Base-by-base conservation (phyloP, 92 coral and sea anemone genomes). In the Chrysogorgia sp. region DNA sequence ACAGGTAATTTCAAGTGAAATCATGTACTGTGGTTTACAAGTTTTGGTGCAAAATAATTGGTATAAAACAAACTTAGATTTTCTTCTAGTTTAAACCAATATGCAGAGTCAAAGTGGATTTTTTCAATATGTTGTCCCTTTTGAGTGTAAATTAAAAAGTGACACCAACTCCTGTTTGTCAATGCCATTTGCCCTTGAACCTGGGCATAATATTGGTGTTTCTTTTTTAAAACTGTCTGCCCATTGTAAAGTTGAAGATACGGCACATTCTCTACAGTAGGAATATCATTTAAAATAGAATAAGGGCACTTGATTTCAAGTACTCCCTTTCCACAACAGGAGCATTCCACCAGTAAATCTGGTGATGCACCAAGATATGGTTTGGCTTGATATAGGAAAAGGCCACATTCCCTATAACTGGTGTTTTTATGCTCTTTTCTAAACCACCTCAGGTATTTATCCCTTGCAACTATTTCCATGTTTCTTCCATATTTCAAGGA, bases 121-220 rank as follows among this genome's bases (percentile, higher is more conserved):
- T n/a, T n/a, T n/a, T n/a, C n/a, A n/a, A n/a, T n/a, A n/a, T 80
- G 69, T 10, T 67, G 76, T 25, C 77, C 84, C 25, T 32, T 67
- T 37, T 55, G 69, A 29, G 77, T 55, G 40, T 34, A 66, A 50
- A 80, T 53, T 19, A 80, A 80, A 49, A 80, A 80, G 25, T 80
- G 77, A 40, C 84, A 80, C 84, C 84, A 80, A 40, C 67, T 53
- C 55, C 77, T 80, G 21, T 56, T 67, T 34, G 78, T 55, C 23
- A 80, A 26, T 15, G 77, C 78, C 84, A 80, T 80, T 37, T 67
- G 69, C 19, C 84, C 70, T 60, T 80, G 77, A 41, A 80, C 43
- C 56, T 80, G 84, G 63, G 77, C 84, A 57, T 49, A 80, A 34
- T 67, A 80, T 25, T 35, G 67, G 50, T 80, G 84, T 25, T 68